These are phyloP conservation scores for Enteromius treurensis DNA, from an alignment of 2,797 vertebrate genomes.

Conservation along the genomic window DNA sequence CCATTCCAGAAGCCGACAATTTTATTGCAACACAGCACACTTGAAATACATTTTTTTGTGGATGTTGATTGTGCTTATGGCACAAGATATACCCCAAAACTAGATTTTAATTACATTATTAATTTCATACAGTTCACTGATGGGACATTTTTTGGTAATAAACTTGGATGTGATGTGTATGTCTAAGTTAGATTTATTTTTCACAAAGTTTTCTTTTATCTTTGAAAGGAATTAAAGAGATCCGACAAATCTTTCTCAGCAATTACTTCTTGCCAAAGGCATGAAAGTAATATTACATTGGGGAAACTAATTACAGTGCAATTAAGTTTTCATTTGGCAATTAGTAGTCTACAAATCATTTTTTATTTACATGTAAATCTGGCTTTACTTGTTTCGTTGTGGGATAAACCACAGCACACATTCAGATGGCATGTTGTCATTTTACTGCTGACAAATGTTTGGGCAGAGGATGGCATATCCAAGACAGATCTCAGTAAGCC, in stretches of 20 bases:
- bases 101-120: constrained; percentile 51
- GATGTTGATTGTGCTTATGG: constrained; percentile 39
- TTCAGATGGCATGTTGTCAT: constrained; percentile 65
- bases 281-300: constrained; percentile 70
- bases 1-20: background rate
- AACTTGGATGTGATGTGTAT: background rate
- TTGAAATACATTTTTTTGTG: constrained; percentile 21
- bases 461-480: constrained; percentile 7
- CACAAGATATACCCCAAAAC: constrained; percentile 44
- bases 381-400: constrained; percentile 36
- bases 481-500: background rate
- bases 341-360: constrained; percentile 52
- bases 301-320: constrained; percentile 75
- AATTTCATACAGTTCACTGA: constrained; percentile 11
- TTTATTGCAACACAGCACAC: background rate
- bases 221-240: background rate
- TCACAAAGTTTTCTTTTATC: constrained; percentile 1
- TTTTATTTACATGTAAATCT: constrained; percentile 51
- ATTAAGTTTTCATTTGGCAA: constrained; percentile 65
- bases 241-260: constrained; percentile 49
- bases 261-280: constrained; percentile 63
- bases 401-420: constrained; percentile 75
- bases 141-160: constrained; percentile 41
- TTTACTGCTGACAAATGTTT: constrained; percentile 27
- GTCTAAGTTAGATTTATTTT: background rate